Base-by-base conservation (phyloP, 2,113 vertebrate species). In the Silurus glanis region DNA sequence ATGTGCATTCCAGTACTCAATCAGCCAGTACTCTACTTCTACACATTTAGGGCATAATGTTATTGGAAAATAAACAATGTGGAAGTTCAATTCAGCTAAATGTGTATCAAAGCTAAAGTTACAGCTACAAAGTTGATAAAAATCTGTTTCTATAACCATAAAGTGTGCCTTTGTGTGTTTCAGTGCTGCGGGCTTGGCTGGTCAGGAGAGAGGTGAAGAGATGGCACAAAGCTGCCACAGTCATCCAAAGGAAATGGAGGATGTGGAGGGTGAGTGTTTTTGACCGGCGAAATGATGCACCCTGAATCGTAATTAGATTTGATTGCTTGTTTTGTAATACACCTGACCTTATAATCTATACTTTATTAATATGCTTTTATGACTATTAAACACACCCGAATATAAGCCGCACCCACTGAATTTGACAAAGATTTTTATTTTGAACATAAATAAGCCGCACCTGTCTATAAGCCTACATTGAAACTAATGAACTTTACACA, bases 101-200 rank as follows among this genome's bases (percentile, higher is more conserved):
- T 9, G 1, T 74, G 47, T 21, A 7, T 23, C 49, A 19, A 37
- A 74, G 9, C 49, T 74, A 23, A 1, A 19, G 0, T 21, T 21
- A 45, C 37, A 71, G 47, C 67, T 2, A 6, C 67, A 74, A 21
- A 49, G 45, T 23, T 49, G 7, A 74, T 74, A 21, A 17, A 47
- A 47, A 19, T 6, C n/a, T 80, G 17, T 21, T 25, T 37, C 28
- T 21, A 10, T 80, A 58, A 10, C 21, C 16, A n/a, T n/a, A n/a
- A n/a, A 16, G 10, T 37, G 25, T 62, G 28, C 28, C 6, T 61
- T 7, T 66, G 58, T 71, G 82, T 71, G 6, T 84, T 86, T 76
- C 89, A 99, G 98, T 89, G 76, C n/a, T 96, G 55, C 95, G 97
- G 5, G 95, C 95, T 59, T 99, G 98, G 98, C 82, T 97, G 45